These are phyloP conservation scores for Cerastis rubricosa DNA, from an alignment of 2,888 invertebrate genomes.

Conservation along the genomic window DNA sequence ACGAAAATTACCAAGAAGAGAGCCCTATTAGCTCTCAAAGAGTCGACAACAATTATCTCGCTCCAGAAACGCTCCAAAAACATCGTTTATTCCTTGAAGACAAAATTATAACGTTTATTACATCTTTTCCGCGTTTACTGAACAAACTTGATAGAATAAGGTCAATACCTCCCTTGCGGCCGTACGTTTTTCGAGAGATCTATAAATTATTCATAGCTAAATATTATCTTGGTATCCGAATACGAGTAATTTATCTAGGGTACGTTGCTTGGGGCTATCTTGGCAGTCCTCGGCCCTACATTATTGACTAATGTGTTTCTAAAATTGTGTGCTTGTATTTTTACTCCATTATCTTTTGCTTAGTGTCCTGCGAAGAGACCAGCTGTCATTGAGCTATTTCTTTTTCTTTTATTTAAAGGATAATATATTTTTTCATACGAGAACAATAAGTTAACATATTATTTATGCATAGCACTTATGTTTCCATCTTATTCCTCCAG, in stretches of 20 bases:
- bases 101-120: slow-evolving; percentile 42
- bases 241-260: slow-evolving; percentile 25
- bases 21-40: background rate
- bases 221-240: slow-evolving; percentile 51
- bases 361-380: background rate
- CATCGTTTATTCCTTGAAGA: slow-evolving; percentile 7
- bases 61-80: slow-evolving; percentile 6
- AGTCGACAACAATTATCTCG: slow-evolving; percentile 3
- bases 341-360: background rate
- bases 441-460: background rate
- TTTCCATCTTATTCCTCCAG: background rate
- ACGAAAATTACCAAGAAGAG: background rate
- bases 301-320: slow-evolving; percentile 27
- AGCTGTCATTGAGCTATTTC: background rate
- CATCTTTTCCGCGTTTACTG: slow-evolving; percentile 29
- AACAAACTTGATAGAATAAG: slow-evolving; percentile 27
- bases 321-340: slow-evolving; percentile 1
- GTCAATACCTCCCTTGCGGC: slow-evolving; percentile 10
- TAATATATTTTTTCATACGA: background rate
- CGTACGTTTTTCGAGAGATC: slow-evolving; percentile 18
- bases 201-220: slow-evolving; percentile 62
- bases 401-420: background rate
- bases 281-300: background rate
- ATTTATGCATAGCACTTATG: background rate
- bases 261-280: background rate